phyloP scores from a whole-genome alignment of 1,140 invertebrate genomes.

The Epicauta chinensis region DNA sequence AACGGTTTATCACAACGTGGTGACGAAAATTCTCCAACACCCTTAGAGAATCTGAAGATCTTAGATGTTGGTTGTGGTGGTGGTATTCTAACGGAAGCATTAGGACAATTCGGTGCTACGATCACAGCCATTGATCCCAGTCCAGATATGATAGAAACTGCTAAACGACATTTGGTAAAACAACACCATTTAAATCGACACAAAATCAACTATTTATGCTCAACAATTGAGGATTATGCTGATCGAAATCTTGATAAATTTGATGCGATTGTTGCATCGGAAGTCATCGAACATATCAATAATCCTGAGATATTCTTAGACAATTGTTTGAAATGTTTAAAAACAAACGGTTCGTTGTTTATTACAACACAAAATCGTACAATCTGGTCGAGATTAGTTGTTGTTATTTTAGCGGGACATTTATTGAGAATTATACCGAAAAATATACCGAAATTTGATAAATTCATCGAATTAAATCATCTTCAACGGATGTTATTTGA shows the following conservation, averaged over 20 bases:
- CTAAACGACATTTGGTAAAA: conserved; percentile 51
- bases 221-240: conserved; percentile 55
- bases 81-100: conserved; percentile 37
- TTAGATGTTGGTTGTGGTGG: conserved; percentile 7
- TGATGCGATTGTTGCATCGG: conserved; percentile 82
- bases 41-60: no score
- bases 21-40: no score
- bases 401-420: conserved; percentile 72
- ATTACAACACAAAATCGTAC: conserved; percentile 91
- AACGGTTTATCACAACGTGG: no score
- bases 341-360: conserved; percentile 85
- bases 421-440: conserved; percentile 63
- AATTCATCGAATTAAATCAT: conserved; percentile 64
- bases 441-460: conserved; percentile 87
- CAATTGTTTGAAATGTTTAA: conserved; percentile 62
- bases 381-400: conserved; percentile 59
- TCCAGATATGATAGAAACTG: conserved; percentile 60
- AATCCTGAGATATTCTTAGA: conserved; percentile 71
- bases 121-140: conserved; percentile 81
- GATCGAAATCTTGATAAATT: conserved; percentile 48
- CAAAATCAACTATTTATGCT: conserved; percentile 40
- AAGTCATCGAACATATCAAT: conserved; percentile 89
- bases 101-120: conserved; percentile 62
- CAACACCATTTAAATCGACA: conserved; percentile 23
- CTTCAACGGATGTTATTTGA: no score